A percentile compares a stretch with the other conserved stretches of the same genome.
These are phyloP conservation scores for Eustalomyia histrio DNA, from an alignment of 2,888 invertebrate species.

Conservation along the genomic window DNA sequence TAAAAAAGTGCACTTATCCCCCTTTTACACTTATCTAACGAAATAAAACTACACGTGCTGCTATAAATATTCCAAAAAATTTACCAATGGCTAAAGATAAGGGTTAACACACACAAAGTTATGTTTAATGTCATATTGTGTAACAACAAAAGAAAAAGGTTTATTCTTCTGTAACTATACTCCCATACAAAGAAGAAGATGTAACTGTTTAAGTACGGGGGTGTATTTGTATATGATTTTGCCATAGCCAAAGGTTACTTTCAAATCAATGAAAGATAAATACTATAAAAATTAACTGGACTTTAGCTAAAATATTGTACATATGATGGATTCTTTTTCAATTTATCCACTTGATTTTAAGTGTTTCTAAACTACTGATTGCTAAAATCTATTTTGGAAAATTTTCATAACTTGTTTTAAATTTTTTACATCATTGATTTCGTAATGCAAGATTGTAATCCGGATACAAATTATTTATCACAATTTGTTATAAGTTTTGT, in stretches of 20 bases:
- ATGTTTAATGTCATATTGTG: constrained; percentile 23
- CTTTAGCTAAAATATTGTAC: constrained; percentile 10
- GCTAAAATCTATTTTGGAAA: no score
- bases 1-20: no score
- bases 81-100: constrained; percentile 18
- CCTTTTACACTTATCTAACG: no score
- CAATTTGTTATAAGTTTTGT: no score
- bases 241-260: constrained; percentile 59
- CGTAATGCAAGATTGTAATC: no score
- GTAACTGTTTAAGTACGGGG: background rate
- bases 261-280: constrained; percentile 60
- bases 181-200: background rate
- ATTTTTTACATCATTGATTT: no score
- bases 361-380: no score
- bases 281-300: constrained; percentile 22
- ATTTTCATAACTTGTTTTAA: no score
- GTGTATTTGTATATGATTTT: background rate
- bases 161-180: constrained; percentile 20
- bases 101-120: constrained; percentile 11
- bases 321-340: background rate
- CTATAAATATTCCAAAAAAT: background rate
- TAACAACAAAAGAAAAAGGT: constrained; percentile 36
- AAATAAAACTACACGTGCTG: no score
- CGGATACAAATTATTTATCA: no score
- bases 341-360: no score